Conservation (phyloP, 2,113 vertebrate genomes). For the Dasyornis broadbenti region DNA sequence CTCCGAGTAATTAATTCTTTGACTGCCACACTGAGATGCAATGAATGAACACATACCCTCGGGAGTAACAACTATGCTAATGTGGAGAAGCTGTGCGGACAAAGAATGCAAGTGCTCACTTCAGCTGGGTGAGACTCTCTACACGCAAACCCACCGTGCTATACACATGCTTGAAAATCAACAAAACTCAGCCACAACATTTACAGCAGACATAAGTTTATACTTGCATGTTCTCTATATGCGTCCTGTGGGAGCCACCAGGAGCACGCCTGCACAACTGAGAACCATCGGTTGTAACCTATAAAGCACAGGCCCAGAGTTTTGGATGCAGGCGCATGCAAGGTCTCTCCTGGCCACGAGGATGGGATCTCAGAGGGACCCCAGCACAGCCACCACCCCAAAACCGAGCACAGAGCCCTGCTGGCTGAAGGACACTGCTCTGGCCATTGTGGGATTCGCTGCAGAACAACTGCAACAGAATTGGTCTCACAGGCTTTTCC, state of each 20-base stretch:
- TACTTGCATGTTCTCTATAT: rapidly evolving
- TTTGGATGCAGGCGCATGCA: rapidly evolving
- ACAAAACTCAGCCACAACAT: neutral
- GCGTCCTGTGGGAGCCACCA: neutral
- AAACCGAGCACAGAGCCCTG: neutral
- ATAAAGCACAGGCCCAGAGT: rapidly evolving
- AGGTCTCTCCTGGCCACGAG: neutral
- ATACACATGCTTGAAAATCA: neutral
- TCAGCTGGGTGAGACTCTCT: neutral
- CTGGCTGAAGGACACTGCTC: neutral
- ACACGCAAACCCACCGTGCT: neutral
- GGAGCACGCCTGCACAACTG: rapidly evolving
- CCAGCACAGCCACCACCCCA: neutral
- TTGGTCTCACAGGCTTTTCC: neutral
- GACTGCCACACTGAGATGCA: constrained; percentile 49
- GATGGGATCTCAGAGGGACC: neutral
- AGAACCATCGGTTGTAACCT: rapidly evolving
- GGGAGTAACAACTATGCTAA: constrained; percentile 49
- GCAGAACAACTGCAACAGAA: rapidly evolving
- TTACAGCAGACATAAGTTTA: rapidly evolving
- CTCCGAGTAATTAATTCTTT: constrained; percentile 73
- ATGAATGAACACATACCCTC: constrained; percentile 55
- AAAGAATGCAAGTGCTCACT: neutral
- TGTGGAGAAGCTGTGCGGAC: neutral
- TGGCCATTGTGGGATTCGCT: rapidly evolving